These are phyloP conservation scores for Eidolon dupreanum DNA, from an alignment of 2,797 vertebrate species.

Conservation along the genomic window DNA sequence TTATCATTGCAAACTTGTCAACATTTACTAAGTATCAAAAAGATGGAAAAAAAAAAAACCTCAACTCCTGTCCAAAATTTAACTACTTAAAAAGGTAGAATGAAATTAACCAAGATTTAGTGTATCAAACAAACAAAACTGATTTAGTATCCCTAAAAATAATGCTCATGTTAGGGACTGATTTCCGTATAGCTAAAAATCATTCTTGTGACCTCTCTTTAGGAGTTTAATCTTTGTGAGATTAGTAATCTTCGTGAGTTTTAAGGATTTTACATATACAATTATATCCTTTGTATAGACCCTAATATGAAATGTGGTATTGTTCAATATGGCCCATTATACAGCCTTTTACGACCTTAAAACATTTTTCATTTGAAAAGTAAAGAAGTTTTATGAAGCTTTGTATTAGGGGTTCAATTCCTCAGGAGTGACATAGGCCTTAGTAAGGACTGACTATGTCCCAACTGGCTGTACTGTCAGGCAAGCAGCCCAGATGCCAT, in stretches of 20 bases:
- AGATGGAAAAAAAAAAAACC: neutral
- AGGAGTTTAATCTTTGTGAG: neutral
- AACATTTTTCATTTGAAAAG: neutral
- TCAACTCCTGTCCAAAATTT: neutral
- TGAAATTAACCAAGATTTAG: neutral
- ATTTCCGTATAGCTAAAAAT: neutral
- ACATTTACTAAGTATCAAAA: conserved; percentile 15
- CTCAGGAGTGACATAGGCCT: neutral
- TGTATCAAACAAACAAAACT: neutral
- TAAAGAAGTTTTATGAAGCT: neutral
- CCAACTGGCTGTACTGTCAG: neutral
- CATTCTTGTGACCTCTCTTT: neutral
- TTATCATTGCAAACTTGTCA: neutral
- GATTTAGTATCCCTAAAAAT: neutral
- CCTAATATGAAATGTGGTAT: neutral
- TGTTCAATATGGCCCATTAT: neutral
- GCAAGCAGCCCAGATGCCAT: neutral
- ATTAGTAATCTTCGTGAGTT: neutral
- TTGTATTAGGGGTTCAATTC: neutral
- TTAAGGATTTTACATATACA: neutral
- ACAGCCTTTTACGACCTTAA: neutral
- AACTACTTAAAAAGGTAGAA: neutral
- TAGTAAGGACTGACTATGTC: neutral
- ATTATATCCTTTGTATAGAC: neutral
- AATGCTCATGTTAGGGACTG: neutral